Evolutionary conservation across 2,113 vertebrate species (phyloP).

Genomic region (Pithys albifrons): DNA sequence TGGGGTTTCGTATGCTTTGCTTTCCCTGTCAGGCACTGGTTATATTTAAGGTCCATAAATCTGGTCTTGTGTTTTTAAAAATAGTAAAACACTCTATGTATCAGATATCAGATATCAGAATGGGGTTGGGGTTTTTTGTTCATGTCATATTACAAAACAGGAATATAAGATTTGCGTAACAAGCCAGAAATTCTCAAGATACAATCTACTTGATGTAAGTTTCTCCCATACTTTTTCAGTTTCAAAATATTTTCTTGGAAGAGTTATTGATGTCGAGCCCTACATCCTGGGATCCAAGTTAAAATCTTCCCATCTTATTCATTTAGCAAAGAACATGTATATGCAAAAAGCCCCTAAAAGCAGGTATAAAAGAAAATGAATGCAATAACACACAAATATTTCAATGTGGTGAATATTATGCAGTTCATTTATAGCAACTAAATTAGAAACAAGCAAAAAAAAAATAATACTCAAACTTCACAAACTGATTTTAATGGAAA

Average conservation of each 20-base stretch:
- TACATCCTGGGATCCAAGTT: background rate
- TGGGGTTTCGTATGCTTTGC: rapidly evolving
- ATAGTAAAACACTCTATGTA: background rate
- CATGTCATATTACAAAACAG: background rate
- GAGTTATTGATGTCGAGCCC: background rate
- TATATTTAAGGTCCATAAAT: background rate
- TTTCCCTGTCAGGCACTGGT: background rate
- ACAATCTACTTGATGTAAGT: background rate
- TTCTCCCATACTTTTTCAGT: background rate
- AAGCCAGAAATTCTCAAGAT: background rate
- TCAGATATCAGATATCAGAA: background rate
- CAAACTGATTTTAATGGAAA: background rate
- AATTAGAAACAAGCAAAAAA: background rate
- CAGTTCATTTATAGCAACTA: background rate
- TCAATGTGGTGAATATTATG: background rate
- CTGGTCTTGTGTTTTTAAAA: background rate
- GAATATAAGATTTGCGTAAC: background rate
- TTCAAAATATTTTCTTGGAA: background rate
- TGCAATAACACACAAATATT: background rate
- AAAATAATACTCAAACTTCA: background rate
- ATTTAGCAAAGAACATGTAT: background rate
- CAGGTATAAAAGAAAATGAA: background rate
- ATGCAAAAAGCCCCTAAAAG: background rate
- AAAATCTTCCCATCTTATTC: background rate
- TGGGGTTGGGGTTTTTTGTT: background rate